These are phyloP conservation scores for Agelaius tricolor DNA, from an alignment of 2,113 vertebrate genomes.

Conservation along the genomic window DNA sequence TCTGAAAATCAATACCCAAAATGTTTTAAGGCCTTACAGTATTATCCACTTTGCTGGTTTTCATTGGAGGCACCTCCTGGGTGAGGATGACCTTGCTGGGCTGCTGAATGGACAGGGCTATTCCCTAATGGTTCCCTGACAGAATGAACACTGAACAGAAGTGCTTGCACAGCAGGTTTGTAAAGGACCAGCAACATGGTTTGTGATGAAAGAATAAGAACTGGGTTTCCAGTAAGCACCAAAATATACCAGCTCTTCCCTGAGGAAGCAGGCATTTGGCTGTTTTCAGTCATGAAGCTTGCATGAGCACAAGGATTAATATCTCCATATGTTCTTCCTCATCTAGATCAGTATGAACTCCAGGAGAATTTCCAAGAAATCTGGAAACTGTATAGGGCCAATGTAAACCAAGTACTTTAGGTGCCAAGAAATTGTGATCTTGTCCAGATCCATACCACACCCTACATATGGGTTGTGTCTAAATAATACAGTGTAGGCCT, in stretches of 20 bases:
- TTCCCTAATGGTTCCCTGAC: not conserved
- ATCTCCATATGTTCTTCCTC: slow-evolving; percentile 19
- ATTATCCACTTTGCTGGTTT: not conserved
- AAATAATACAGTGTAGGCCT: slow-evolving; percentile 5
- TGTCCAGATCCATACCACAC: slow-evolving; percentile 36
- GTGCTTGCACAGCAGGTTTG: not conserved
- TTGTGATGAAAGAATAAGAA: not conserved
- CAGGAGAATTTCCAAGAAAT: slow-evolving; percentile 55
- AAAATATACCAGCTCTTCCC: not conserved
- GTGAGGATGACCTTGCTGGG: not conserved
- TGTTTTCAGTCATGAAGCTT: not conserved
- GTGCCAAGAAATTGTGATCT: slow-evolving; percentile 44
- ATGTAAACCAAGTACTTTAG: slow-evolving; percentile 25
- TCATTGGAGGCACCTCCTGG: not conserved
- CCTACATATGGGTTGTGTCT: slow-evolving; percentile 51
- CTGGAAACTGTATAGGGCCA: slow-evolving; percentile 41
- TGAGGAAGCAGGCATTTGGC: not conserved
- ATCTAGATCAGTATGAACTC: slow-evolving; percentile 17
- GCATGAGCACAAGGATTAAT: not conserved
- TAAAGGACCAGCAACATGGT: not conserved
- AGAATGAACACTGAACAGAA: not conserved
- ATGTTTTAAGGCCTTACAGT: not conserved
- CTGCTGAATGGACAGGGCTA: not conserved
- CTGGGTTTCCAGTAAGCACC: not conserved
- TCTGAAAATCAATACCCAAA: slow-evolving; percentile 5